Base-by-base conservation (phyloP, 23 tunicate genomes). In the Phallusia fumigata region DNA sequence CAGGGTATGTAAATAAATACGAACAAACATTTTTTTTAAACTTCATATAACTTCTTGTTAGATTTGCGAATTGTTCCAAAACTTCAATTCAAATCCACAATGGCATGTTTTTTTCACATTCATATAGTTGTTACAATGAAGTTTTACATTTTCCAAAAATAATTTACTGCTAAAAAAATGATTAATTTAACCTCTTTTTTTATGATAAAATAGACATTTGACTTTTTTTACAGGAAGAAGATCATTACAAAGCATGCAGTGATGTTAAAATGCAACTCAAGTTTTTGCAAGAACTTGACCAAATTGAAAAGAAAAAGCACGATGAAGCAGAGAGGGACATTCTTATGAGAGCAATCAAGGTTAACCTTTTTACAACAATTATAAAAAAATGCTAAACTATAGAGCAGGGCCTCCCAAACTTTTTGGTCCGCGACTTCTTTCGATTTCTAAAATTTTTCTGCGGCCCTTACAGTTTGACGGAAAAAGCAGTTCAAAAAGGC, bases 341-440 rank as follows among this genome's bases (percentile, higher is more conserved):
- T 30, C 85, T 94, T 26, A 94, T 94, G 98, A 79, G 88, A 78
- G 98, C 94, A 3, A 94, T 94, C 75, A 94, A 94, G 95, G 98
- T 89, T 19, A 19, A 10, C 47, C 5, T 40, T n/a, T n/a, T n/a
- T n/a, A n/a, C n/a, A n/a, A n/a, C n/a, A n/a, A n/a, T n/a, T n/a
- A n/a, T n/a, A n/a, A n/a, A n/a, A n/a, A n/a, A n/a, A n/a, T n/a
- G n/a, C n/a, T n/a, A n/a, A n/a, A n/a, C n/a, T n/a, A n/a, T n/a
- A n/a, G n/a, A n/a, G n/a, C n/a, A n/a, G n/a, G n/a, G n/a, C n/a
- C n/a, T n/a, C n/a, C n/a, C n/a, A n/a, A n/a, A n/a, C n/a, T n/a
- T n/a, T n/a, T n/a, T n/a, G n/a, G n/a, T n/a, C n/a, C n/a, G n/a
- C n/a, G n/a, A n/a, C n/a, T n/a, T n/a, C n/a, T n/a, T n/a, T n/a